Conservation (phyloP, 1,140 invertebrate species). For the Ruditapes philippinarum region DNA sequence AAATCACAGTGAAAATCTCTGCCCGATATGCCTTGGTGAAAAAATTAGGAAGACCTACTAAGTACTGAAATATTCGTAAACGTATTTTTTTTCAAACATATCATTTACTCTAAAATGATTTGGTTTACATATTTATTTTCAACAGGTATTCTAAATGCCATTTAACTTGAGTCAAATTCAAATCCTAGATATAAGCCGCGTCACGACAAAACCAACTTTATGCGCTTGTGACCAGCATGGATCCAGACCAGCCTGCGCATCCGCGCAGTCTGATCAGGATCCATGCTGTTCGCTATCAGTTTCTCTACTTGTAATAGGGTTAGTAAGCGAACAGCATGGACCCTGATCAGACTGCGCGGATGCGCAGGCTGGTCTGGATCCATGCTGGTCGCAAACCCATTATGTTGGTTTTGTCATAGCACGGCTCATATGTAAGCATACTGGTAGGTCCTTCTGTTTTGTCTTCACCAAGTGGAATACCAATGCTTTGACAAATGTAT, state of each 20-base stretch:
- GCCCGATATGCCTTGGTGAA: neutral
- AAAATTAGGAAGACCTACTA: neutral
- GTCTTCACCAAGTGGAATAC: neutral
- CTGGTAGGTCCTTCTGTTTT: neutral
- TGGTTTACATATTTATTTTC: neutral
- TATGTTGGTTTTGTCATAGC: no score
- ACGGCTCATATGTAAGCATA: neutral
- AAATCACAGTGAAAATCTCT: neutral
- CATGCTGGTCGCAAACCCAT: no score
- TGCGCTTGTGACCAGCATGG: no score
- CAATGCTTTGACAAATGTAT: neutral
- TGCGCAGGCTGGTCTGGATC: no score
- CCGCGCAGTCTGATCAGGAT: no score
- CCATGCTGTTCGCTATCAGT: no score
- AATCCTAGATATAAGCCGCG: neutral
- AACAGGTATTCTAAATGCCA: neutral
- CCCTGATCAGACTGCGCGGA: no score
- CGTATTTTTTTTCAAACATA: neutral
- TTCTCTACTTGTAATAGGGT: no score
- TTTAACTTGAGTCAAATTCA: neutral
- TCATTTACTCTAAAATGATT: neutral
- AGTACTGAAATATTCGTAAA: neutral
- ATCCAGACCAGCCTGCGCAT: no score
- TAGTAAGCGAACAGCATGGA: no score
- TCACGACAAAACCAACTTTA: no score